Evolutionary conservation across 1,140 invertebrate species (phyloP).

Genomic region (Centruroides sculpturatus): DNA sequence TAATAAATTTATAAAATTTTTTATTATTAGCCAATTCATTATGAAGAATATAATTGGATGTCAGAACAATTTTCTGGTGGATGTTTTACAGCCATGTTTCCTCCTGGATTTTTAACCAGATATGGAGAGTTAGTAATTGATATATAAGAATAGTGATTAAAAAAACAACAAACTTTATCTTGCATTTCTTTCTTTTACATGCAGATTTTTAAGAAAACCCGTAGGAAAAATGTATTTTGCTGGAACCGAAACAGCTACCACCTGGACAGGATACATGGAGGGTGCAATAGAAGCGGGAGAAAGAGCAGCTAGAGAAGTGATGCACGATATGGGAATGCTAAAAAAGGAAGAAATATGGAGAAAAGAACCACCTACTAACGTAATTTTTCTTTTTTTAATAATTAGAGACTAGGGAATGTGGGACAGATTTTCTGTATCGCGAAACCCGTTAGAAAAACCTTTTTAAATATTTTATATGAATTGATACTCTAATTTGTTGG

Average conservation of each 20-base stretch:
- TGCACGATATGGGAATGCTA: slow-evolving; percentile 9
- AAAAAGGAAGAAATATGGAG: neutral
- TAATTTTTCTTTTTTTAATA: no score
- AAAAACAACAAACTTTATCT: no score
- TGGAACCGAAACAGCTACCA: slow-evolving; percentile 33
- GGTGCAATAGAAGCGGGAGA: slow-evolving; percentile 32
- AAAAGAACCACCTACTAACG: neutral
- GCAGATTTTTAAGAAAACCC: slow-evolving; percentile 16
- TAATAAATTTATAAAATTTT: no score
- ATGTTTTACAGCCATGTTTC: slow-evolving; percentile 28
- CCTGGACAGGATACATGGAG: slow-evolving; percentile 35
- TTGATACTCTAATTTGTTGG: no score
- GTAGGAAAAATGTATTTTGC: slow-evolving; percentile 28
- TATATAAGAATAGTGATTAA: no score
- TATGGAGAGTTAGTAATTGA: slow-evolving; percentile 24
- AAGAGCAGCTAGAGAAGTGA: slow-evolving; percentile 28
- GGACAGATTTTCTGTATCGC: no score
- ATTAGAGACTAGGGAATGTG: no score
- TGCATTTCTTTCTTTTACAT: no score
- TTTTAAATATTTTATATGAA: no score
- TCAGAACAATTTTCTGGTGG: slow-evolving; percentile 32
- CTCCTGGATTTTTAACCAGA: slow-evolving; percentile 29
- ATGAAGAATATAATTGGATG: slow-evolving; percentile 32
- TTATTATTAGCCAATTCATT: slow-evolving; percentile 27
- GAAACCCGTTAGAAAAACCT: no score